These are phyloP conservation scores for Mesorhabditis spiculigera DNA, from an alignment of 2,888 invertebrate species.

Conservation along the genomic window DNA sequence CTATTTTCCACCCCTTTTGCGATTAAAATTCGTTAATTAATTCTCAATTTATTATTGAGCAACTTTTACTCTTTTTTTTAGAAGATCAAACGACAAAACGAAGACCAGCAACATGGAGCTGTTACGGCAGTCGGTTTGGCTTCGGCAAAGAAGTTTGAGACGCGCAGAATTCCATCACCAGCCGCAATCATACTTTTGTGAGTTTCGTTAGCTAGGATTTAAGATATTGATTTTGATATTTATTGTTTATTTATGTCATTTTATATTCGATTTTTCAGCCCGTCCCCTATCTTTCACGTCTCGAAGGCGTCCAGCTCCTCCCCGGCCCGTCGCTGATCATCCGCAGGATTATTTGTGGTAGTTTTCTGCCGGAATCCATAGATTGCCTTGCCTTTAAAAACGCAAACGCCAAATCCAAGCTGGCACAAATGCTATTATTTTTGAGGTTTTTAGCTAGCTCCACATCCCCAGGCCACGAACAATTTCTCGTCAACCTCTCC, in stretches of 20 bases:
- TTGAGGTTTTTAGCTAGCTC: neutral
- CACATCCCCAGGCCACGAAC: slow-evolving; percentile 35
- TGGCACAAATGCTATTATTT: neutral
- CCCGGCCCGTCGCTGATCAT: slow-evolving; percentile 57
- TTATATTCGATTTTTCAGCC: slow-evolving; percentile 35
- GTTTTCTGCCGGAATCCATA: slow-evolving; percentile 3
- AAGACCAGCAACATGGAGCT: slow-evolving; percentile 36
- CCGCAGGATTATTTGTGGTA: slow-evolving; percentile 51
- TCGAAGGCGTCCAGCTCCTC: slow-evolving; percentile 55
- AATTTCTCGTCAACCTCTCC: slow-evolving; percentile 53
- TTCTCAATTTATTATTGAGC: no score
- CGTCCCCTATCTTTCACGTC: slow-evolving; percentile 54
- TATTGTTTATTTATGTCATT: neutral
- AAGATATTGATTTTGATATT: neutral
- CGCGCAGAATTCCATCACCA: slow-evolving; percentile 55
- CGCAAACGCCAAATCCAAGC: neutral
- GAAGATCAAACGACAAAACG: no score
- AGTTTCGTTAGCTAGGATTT: slow-evolving; percentile 18
- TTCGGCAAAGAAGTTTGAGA: slow-evolving; percentile 29
- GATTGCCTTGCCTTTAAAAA: neutral
- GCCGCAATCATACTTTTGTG: slow-evolving; percentile 54
- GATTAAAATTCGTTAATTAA: no score
- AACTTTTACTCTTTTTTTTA: neutral
- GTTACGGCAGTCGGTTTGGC: slow-evolving; percentile 45
- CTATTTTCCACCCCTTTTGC: no score